These are phyloP conservation scores for Leptonema lineaticorne DNA, from an alignment of 1,140 invertebrate genomes.

Conservation along the genomic window DNA sequence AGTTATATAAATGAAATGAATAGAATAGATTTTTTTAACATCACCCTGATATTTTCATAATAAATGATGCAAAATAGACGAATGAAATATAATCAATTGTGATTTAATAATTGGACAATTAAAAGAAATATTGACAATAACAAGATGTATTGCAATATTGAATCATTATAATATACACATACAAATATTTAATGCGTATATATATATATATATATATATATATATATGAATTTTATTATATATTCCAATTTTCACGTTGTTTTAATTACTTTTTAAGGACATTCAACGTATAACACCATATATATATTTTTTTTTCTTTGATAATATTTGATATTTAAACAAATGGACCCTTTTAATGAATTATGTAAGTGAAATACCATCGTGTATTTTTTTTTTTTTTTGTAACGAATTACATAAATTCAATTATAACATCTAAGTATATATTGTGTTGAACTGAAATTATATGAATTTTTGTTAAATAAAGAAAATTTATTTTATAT, in stretches of 20 bases:
- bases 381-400: not conserved
- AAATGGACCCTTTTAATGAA: conserved; percentile 24
- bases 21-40: not conserved
- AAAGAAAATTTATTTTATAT: not conserved
- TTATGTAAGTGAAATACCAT: not conserved
- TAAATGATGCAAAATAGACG: not conserved
- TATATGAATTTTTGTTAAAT: not conserved
- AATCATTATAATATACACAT: not conserved
- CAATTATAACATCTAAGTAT: not conserved
- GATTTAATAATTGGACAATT: not conserved
- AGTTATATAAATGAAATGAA: too few relatives aligned
- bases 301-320: not conserved
- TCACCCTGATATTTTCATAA: not conserved
- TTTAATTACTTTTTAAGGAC: conserved; percentile 10
- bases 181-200: not conserved
- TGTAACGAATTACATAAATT: not conserved
- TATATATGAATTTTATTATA: not conserved
- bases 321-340: conserved; percentile 19
- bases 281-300: not conserved
- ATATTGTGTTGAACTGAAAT: not conserved
- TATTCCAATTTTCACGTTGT: too few relatives aligned
- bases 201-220: not conserved
- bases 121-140: not conserved
- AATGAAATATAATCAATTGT: not conserved
- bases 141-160: not conserved